phyloP scores from a whole-genome alignment of 2,888 invertebrate species.

The Julus scanicus region DNA sequence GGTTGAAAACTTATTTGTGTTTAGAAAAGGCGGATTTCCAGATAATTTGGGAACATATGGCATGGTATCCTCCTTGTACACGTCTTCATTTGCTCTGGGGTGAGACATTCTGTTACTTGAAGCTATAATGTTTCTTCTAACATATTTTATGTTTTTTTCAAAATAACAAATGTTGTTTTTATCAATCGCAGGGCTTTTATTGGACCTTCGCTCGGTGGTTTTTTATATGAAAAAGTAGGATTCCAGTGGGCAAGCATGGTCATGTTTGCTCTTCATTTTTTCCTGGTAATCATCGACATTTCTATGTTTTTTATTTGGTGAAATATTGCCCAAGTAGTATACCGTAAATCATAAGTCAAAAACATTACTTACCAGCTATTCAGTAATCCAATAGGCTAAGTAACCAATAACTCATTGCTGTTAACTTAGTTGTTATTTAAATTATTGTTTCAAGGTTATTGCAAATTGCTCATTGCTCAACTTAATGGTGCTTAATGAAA shows the following conservation, averaged over 20 bases:
- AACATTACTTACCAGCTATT: not conserved
- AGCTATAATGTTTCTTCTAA: not conserved
- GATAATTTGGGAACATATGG: slow-evolving; percentile 90
- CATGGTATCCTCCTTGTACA: slow-evolving; percentile 89
- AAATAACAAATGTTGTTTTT: slow-evolving; percentile 48
- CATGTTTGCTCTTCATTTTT: slow-evolving; percentile 74
- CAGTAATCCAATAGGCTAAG: not conserved
- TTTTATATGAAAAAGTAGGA: slow-evolving; percentile 69
- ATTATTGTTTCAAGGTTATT: slow-evolving; percentile 36
- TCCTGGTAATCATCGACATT: slow-evolving; percentile 70
- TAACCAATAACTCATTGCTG: not conserved
- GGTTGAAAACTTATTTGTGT: slow-evolving; percentile 54
- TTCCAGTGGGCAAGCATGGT: slow-evolving; percentile 79
- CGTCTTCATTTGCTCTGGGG: slow-evolving; percentile 88
- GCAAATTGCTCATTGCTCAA: not conserved
- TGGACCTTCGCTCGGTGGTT: slow-evolving; percentile 71
- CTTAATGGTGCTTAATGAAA: no score
- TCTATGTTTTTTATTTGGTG: not conserved
- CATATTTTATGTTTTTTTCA: not conserved
- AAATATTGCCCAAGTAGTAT: not conserved
- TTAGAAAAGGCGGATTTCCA: slow-evolving; percentile 78
- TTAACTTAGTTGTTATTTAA: not conserved
- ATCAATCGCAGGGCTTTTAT: slow-evolving; percentile 73
- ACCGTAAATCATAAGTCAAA: not conserved
- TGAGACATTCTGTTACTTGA: slow-evolving; percentile 23